Evolutionary conservation across 2,888 invertebrate species (phyloP).

Genomic region (Rotaria macrura): DNA sequence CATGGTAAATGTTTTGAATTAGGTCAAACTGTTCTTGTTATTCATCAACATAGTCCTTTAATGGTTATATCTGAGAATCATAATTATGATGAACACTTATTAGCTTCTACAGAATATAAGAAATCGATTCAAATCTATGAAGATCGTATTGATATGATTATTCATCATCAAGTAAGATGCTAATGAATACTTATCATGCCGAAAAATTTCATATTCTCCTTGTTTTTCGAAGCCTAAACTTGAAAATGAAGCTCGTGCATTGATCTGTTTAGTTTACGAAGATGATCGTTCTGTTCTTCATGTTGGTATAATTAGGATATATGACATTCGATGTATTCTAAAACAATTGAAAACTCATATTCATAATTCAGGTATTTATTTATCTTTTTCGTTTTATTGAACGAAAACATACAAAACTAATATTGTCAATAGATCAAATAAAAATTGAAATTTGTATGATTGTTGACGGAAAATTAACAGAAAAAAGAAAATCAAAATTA

Average conservation of each 20-base stretch:
- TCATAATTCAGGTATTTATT: neutral
- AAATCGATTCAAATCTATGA: neutral
- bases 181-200: too few species aligned
- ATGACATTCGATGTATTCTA: neutral
- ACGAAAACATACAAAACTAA: too few species aligned
- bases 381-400: neutral
- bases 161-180: neutral
- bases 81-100: neutral
- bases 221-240: neutral
- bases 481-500: neutral
- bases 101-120: neutral
- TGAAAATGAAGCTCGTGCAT: conserved; percentile 13
- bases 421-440: neutral
- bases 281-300: neutral
- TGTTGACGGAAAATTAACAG: neutral
- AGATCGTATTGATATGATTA: neutral
- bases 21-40: neutral
- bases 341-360: neutral
- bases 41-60: neutral
- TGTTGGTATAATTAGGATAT: neutral
- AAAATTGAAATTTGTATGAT: neutral
- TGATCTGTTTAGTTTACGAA: conserved; percentile 7
- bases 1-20: neutral
- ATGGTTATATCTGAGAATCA: neutral
- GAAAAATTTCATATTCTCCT: neutral